phyloP scores from a whole-genome alignment of 2,797 vertebrate genomes.

The Pangasius larnaudii region DNA sequence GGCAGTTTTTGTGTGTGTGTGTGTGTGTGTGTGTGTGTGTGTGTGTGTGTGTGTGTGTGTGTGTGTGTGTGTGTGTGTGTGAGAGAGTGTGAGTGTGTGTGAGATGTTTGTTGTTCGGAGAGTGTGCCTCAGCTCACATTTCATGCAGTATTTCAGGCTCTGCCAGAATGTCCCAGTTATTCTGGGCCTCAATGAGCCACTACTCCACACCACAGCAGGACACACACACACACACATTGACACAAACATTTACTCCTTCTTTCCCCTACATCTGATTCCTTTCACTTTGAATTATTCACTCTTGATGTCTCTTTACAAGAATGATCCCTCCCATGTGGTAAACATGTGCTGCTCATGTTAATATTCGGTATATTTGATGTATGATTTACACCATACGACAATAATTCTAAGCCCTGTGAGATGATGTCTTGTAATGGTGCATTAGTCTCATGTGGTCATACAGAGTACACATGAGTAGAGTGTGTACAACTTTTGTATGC shows the following conservation, averaged over 20 bases:
- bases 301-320: constrained; percentile 1
- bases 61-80: background rate
- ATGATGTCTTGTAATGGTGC: background rate
- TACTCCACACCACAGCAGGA: constrained; percentile 51
- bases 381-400: background rate
- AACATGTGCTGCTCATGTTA: constrained; percentile 15
- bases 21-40: constrained; percentile 35
- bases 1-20: constrained; percentile 30
- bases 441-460: background rate
- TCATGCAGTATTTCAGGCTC: constrained; percentile 76
- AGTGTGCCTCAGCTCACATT: constrained; percentile 76
- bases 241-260: constrained; percentile 2
- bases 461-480: background rate
- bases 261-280: constrained; percentile 15
- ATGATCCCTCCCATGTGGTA: background rate
- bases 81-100: background rate
- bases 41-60: background rate
- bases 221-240: constrained; percentile 8
- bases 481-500: background rate
- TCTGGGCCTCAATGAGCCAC: constrained; percentile 69
- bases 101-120: constrained; percentile 69
- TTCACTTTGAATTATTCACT: constrained; percentile 11
- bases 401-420: background rate
- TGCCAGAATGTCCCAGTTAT: constrained; percentile 76
- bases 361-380: background rate